Conservation (phyloP, 1,140 invertebrate genomes). For the Dryas iulia region DNA sequence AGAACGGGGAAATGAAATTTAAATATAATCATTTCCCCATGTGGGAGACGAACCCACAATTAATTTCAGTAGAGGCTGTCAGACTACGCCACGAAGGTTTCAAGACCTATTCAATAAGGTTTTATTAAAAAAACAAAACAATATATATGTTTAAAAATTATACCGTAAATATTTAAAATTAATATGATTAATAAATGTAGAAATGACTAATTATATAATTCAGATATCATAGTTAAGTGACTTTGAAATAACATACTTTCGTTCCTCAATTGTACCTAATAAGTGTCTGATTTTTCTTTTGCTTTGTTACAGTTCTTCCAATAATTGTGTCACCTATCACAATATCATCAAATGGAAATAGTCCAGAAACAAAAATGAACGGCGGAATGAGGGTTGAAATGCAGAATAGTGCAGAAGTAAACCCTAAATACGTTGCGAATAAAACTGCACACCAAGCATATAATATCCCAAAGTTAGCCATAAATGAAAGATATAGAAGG, state of each 20-base stretch:
- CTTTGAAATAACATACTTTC: no score
- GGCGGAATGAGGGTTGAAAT: slow-evolving; percentile 56
- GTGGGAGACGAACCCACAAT: no score
- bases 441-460: not conserved
- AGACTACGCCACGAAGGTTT: no score
- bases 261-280: not conserved
- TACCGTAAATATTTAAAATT: no score
- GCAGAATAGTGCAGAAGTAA: slow-evolving; percentile 30
- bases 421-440: not conserved
- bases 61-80: no score
- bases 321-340: slow-evolving; percentile 59
- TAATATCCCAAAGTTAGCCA: slow-evolving; percentile 51
- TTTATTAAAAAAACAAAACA: no score
- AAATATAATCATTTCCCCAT: no score
- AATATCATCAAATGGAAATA: slow-evolving; percentile 76
- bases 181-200: no score
- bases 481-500: slow-evolving; percentile 85
- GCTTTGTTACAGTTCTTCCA: slow-evolving; percentile 68
- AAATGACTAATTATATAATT: not conserved
- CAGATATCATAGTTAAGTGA: not conserved
- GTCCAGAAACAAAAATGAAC: slow-evolving; percentile 73
- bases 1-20: no score
- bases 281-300: slow-evolving; percentile 25
- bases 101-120: no score
- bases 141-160: no score